Base-by-base conservation (phyloP, 1,140 invertebrate species). In the Mizuhopecten yessoensis region DNA sequence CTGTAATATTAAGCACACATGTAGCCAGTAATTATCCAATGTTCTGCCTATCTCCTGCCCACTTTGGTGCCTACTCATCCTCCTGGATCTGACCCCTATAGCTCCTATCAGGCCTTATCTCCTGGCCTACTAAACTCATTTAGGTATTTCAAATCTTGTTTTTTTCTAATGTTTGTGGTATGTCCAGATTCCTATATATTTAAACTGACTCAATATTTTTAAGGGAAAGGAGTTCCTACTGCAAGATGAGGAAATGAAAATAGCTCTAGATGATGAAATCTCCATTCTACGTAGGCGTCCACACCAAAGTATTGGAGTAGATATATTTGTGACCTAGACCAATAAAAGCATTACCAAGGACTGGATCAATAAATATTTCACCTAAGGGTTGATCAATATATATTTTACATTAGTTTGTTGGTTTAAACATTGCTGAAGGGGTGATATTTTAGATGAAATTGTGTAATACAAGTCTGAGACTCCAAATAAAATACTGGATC, bases 1-100 rank as follows among this genome's bases (percentile, higher is more conserved):
- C 57, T 75, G 57, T 75, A 75, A 75, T 75, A 29, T n/a, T 75
- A 17, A 75, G 57, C 57, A 75, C 57, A 75, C 57, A 75, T 75
- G 57, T 75, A 75, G 57, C n/a, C 57, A n/a, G 57, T 75, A 75
- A 75, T 75, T 75, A 75, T 75, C 57, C 57, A 75, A 75, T 75
- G 57, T 75, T 75, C 57, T 75, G 23, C n/a, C 23, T 75, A 75
- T 75, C 57, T 75, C 57, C 57, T 75, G 1, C 3, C 57, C 17
- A 75, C 57, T 29, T 23, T 75, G 57, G 57, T 29, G 23, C 57
- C 57, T 17, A 29, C 57, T 75, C 1, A 75, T 75, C 57, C 57
- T 29, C 57, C 23, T 75, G 23, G 0, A 29, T 29, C 57, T 75
- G 57, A 75, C 57, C 57, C n/a, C 17, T 5, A n/a, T n/a, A 75